Evolutionary conservation across 2,888 invertebrate genomes (phyloP).

Genomic region (Limnephilus rhombicus): DNA sequence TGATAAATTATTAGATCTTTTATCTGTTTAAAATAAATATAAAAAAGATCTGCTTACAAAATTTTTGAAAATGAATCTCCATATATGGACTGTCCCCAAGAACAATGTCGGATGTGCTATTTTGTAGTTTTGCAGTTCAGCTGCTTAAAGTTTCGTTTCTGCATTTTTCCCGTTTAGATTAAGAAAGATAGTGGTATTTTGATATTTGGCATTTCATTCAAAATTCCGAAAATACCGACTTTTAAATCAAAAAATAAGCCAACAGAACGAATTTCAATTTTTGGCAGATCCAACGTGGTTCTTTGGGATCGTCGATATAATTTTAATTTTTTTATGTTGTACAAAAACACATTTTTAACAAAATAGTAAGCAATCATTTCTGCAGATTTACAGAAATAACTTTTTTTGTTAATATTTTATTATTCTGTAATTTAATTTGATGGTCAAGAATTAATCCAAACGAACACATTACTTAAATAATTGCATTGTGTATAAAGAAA

Average conservation of each 20-base stretch:
- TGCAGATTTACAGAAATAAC: too few species aligned
- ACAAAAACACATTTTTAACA: background rate
- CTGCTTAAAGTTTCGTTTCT: too few species aligned
- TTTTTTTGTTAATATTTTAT: background rate
- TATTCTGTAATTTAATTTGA: background rate
- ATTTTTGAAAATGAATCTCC: background rate
- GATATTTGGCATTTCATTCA: too few species aligned
- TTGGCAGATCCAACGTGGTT: background rate
- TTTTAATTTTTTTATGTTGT: background rate
- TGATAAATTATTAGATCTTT: background rate
- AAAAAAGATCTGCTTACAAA: background rate
- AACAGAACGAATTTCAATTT: background rate
- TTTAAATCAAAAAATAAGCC: too few species aligned
- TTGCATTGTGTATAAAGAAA: background rate
- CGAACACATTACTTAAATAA: background rate
- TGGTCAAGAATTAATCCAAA: background rate
- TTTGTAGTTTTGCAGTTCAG: too few species aligned
- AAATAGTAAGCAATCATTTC: background rate
- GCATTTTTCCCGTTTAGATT: too few species aligned
- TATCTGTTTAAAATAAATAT: background rate
- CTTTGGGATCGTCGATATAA: too few species aligned
- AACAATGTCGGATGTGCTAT: too few species aligned
- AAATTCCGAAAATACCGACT: too few species aligned
- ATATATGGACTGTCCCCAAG: background rate
- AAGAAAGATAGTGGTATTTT: too few species aligned